Evolutionary conservation across 2,888 invertebrate genomes (phyloP), one percentile per base, ranked within the genome.

Genomic region (Pecten maximus): DNA sequence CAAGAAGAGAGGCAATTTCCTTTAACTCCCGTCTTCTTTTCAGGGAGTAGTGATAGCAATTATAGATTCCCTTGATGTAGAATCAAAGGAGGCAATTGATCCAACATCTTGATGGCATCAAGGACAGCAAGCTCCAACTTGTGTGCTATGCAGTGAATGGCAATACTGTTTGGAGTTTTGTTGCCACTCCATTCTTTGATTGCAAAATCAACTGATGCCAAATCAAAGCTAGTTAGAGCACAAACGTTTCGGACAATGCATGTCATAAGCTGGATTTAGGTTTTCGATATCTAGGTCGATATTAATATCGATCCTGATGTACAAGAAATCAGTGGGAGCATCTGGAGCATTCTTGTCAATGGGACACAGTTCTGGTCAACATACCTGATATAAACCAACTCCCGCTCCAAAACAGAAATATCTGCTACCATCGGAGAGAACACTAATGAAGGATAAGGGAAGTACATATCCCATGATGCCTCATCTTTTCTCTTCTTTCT

Each of bases 21-120:
- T 91, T 91, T 40, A 91, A 89, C 54, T 91, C 91, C n/a, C 50
- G 74, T 40, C 88, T 86, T 28, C 91, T 40, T 23, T 89, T 91
- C 4, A 89, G 88, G 40, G 87, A 89, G 40, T 88, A 91, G 54
- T 91, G 91, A 50, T 89, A 89, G 50, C 89, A 89, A 39, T 44
- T 50, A 40, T 40, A 91, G 15, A 90, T 87, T 12, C 91, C 91
- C 39, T 91, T 92, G 12, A 92, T n/a, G 54, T 91, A n/a, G 88
- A 86, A 89, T 92, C 92, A 88, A 91, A 91, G 19, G 74, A 90
- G 54, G 60, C 91, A 91, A n/a, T n/a, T n/a, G n/a, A n/a, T n/a
- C n/a, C n/a, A n/a, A n/a, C n/a, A n/a, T n/a, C n/a, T n/a, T n/a
- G n/a, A n/a, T n/a, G n/a, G n/a, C 88, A 87, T 91, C 87, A 4